Conservation (phyloP, 1,140 invertebrate genomes). For the Parasteatoda tepidariorum region DNA sequence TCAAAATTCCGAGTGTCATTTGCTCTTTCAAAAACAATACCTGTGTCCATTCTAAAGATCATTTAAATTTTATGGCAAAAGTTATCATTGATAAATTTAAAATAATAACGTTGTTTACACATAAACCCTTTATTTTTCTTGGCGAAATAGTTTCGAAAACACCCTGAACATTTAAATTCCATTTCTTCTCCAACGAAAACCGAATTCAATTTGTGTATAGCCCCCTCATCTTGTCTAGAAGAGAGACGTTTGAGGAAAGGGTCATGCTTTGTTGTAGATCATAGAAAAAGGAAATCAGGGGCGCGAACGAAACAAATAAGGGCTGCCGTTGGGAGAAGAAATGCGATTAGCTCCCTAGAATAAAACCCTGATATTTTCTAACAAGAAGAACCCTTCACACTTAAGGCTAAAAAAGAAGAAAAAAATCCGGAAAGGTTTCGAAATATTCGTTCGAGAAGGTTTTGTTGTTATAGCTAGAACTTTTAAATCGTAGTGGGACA, state of each 20-base stretch:
- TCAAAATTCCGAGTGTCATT: no score
- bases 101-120: no score
- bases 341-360: conserved; percentile 11
- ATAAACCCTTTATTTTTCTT: no score
- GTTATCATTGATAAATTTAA: no score
- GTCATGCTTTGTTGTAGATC: background rate
- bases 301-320: conserved; percentile 19
- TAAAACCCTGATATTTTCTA: conserved; percentile 14
- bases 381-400: background rate
- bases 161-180: no score
- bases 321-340: no score
- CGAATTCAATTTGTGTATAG: background rate
- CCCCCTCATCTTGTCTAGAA: background rate
- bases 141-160: no score
- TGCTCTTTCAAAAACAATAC: no score
- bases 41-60: no score
- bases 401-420: background rate
- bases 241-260: background rate
- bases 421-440: background rate
- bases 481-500: background rate
- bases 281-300: background rate
- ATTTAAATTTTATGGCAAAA: no score
- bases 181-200: no score
- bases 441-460: background rate
- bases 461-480: background rate